Evolutionary conservation across 2,797 vertebrate species (phyloP), one percentile per base, ranked within the genome.

Genomic region (Scolopax rusticola): DNA sequence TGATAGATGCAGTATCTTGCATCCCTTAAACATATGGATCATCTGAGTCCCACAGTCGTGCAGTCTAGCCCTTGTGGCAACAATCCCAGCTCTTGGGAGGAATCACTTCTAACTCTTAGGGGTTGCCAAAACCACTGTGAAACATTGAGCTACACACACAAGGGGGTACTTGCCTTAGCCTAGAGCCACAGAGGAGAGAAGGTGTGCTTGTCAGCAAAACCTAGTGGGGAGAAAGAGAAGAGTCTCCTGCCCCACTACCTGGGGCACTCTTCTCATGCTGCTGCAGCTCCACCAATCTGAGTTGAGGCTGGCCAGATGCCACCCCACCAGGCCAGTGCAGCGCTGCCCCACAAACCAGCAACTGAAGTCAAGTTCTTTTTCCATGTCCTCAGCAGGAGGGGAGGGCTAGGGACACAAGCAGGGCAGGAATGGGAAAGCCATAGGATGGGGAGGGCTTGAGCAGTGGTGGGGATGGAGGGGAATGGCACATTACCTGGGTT

Each of bases 401-500:
- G 18, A 67, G 36, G 5, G 15, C 14, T 32, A 36, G 27, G 2
- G 0, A 47, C 8, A 77, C 0, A 1, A 61, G 11, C 9, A 57
- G 28, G 25, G 41, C 10, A 64, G 41, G 32, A 21, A 83, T 5
- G 11, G 8, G 23, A 92, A 87, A 53, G n/a, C 16, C 28, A 73
- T 8, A 45, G n/a, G 12, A 51, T 32, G 6, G 1, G 3, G 36
- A 36, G 4, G 3, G 11, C 11, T 68, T 25, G 13, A 75, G 59
- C 16, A 28, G 19, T 17, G 20, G 7, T 3, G 4, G 25, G 24
- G 24, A 61, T 56, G 7, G 23, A 76, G 9, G 3, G 6, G 45
- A 79, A 36, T 3, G 0, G 8, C 25, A 15, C 1, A 0, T 28
- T 61, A 33, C 8, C 14, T 21, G 3, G 1, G 20, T 60, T 70